A percentile compares a stretch with the other conserved stretches of the same genome.
phyloP scores from a whole-genome alignment of 2,113 vertebrate species.

The Perccottus glenii region DNA sequence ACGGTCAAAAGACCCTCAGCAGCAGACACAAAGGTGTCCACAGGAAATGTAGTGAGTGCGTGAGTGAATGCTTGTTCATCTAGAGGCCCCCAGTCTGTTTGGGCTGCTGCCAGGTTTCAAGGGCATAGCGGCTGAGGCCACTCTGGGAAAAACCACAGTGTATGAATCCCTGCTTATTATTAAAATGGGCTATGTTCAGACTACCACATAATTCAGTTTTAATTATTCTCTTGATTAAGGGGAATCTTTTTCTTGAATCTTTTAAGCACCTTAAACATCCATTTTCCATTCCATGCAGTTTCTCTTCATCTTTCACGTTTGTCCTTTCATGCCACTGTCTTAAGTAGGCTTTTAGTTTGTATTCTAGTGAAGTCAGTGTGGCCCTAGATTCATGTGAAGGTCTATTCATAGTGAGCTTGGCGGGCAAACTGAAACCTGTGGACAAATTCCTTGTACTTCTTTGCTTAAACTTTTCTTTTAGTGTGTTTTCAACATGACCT shows the following conservation, averaged over 20 bases:
- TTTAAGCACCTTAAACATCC: too few relatives aligned
- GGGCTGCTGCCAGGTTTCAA: slow-evolving; percentile 36
- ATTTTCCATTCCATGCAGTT: too few relatives aligned
- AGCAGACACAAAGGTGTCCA: background rate
- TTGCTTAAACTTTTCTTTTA: background rate
- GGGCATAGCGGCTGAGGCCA: slow-evolving; percentile 9
- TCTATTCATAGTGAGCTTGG: slow-evolving; percentile 36
- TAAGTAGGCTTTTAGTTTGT: slow-evolving; percentile 16
- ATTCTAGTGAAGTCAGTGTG: slow-evolving; percentile 12
- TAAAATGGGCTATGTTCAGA: too few relatives aligned
- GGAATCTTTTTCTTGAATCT: too few relatives aligned
- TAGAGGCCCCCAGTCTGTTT: background rate
- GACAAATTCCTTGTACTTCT: background rate
- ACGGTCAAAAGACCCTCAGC: background rate
- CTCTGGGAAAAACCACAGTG: too few relatives aligned
- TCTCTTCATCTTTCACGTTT: background rate
- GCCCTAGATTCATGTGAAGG: slow-evolving; percentile 30
- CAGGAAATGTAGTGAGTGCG: slow-evolving; percentile 6
- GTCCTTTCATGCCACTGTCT: background rate
- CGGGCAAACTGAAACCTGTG: slow-evolving; percentile 16
- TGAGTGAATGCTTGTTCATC: slow-evolving; percentile 14
- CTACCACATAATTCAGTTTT: too few relatives aligned
- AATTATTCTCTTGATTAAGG: too few relatives aligned
- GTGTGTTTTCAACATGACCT: too few relatives aligned
- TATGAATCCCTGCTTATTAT: too few relatives aligned